These are phyloP conservation scores for Nasonia longicornis DNA, from an alignment of 1,140 invertebrate species.

Conservation along the genomic window DNA sequence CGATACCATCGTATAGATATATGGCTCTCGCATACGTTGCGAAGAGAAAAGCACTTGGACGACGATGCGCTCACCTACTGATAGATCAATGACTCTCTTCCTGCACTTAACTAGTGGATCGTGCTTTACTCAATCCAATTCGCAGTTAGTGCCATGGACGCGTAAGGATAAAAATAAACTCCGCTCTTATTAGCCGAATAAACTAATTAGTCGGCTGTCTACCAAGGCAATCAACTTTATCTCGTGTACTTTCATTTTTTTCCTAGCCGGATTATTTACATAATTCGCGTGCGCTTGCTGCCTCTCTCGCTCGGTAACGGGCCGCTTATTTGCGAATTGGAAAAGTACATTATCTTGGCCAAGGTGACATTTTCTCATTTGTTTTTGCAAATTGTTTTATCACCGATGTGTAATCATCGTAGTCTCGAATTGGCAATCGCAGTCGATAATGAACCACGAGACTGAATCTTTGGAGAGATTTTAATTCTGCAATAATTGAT, in stretches of 20 bases:
- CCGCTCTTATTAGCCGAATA: slow-evolving; percentile 55
- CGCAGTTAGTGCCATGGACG: slow-evolving; percentile 53
- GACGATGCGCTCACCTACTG: slow-evolving; percentile 44
- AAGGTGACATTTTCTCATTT: background rate
- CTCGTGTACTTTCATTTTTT: slow-evolving; percentile 31
- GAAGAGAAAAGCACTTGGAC: slow-evolving; percentile 31
- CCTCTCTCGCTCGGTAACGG: background rate
- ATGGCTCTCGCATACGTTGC: background rate
- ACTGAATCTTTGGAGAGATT: background rate
- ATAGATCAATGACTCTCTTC: slow-evolving; percentile 62
- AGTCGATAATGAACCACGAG: background rate
- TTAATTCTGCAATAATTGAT: background rate
- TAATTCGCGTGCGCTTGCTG: slow-evolving; percentile 8
- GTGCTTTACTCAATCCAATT: slow-evolving; percentile 53
- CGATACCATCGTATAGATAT: background rate
- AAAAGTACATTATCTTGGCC: background rate
- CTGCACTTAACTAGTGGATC: slow-evolving; percentile 55
- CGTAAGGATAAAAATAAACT: slow-evolving; percentile 56
- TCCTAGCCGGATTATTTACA: slow-evolving; percentile 24
- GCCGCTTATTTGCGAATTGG: background rate
- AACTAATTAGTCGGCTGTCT: slow-evolving; percentile 58
- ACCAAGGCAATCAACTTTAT: slow-evolving; percentile 53
- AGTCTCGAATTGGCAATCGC: background rate
- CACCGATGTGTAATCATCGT: background rate
- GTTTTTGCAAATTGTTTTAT: background rate